These are phyloP conservation scores for Gymnobelideus leadbeateri DNA, from an alignment of 2,113 vertebrate species.

Conservation along the genomic window DNA sequence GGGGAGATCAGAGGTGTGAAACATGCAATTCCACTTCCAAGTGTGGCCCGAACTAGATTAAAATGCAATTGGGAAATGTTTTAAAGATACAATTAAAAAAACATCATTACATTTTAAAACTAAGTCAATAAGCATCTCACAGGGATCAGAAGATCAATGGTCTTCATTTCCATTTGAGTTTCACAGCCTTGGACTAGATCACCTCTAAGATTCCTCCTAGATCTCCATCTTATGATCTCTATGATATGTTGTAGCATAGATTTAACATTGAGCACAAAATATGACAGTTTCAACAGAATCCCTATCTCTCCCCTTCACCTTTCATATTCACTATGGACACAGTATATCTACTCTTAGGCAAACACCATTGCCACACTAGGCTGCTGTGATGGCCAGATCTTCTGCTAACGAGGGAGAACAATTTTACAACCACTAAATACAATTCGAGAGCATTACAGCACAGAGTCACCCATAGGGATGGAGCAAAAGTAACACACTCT, in stretches of 20 bases:
- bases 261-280: background rate
- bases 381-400: background rate
- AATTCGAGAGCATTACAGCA: background rate
- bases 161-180: background rate
- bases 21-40: background rate
- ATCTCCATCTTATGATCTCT: background rate
- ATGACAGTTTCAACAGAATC: background rate
- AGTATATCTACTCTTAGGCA: background rate
- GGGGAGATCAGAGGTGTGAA: background rate
- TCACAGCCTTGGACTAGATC: background rate
- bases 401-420: background rate
- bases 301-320: background rate
- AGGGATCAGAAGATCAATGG: background rate
- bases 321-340: background rate
- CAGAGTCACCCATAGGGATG: background rate
- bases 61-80: background rate
- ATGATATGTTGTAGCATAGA: background rate
- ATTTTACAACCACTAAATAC: background rate
- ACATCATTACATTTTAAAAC: background rate
- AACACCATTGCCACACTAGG: background rate
- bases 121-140: background rate
- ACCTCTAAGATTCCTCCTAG: background rate
- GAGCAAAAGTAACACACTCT: background rate
- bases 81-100: background rate
- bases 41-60: background rate